Percentiles rank a stretch among this genome's conserved stretches.
Conservation (phyloP, 1,140 invertebrate genomes). For the Fopius arisanus region DNA sequence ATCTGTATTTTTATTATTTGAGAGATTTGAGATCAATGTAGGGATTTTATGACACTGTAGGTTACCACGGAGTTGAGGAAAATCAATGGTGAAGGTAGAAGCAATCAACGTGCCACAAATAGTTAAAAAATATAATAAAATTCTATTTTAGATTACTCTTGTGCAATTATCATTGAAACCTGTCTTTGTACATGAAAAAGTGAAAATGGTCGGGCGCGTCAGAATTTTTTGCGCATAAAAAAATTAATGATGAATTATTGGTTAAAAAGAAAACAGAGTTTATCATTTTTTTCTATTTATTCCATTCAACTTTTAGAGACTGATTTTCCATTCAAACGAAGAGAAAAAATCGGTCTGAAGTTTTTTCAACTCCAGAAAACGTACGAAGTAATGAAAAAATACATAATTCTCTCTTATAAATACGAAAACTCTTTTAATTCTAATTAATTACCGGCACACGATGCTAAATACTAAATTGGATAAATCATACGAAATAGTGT, state of each 20-base stretch:
- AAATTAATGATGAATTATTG: too few species aligned
- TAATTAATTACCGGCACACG: background rate
- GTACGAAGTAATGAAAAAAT: background rate
- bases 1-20: background rate
- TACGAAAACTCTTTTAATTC: background rate
- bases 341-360: background rate
- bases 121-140: slow-evolving; percentile 21
- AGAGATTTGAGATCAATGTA: background rate
- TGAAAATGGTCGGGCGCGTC: too few species aligned
- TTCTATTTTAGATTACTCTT: too few species aligned
- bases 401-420: background rate
- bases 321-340: too few species aligned
- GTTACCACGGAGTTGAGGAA: slow-evolving; percentile 33
- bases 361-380: background rate
- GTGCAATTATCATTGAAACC: too few species aligned
- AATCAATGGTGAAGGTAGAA: slow-evolving; percentile 2
- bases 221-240: too few species aligned
- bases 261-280: too few species aligned
- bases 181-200: too few species aligned
- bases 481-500: background rate
- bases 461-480: background rate
- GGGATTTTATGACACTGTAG: slow-evolving; percentile 16
- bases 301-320: background rate
- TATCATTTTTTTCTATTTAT: background rate
- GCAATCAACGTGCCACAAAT: slow-evolving; percentile 19